Evolutionary conservation across 2,113 vertebrate genomes (phyloP), one percentile per base, ranked within the genome.

Genomic region (Poeciliopsis turrubarensis): DNA sequence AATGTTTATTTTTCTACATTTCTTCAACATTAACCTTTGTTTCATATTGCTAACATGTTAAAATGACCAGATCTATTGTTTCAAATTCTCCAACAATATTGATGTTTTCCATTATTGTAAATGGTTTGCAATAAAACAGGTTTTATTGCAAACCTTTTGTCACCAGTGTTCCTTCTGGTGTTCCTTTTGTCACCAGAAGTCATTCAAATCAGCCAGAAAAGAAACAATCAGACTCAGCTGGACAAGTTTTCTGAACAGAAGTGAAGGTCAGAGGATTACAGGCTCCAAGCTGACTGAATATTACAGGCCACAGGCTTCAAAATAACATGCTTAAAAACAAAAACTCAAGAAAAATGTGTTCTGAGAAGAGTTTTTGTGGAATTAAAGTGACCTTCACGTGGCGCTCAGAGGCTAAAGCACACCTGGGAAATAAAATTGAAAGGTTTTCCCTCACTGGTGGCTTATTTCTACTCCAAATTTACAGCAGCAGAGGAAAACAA

Each of bases 61-160:
- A 34, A 34, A 34, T 34, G 1, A 8, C 7, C 7, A 9, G 32
- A 9, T 34, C 7, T 34, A 8, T 34, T 34, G 32, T 34, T 34
- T 34, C 32, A 34, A 34, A 34, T 34, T 34, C 8, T 34, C 32
- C 32, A 8, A 34, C 32, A 34, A 34, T 34, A 2, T 9, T 34
- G 32, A 34, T 34, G 29, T 1, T 34, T 34, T 34, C 32, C 32
- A 34, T 34, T 34, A 34, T 34, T 75, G 34, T 72, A 3, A 77
- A 68, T 65, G 64, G 29, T 75, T 31, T 65, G 32, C 60, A 68
- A 82, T 84, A 74, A 90, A 90, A 80, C 68, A 0, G 17, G 80
- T 73, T 60, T n/a, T n/a, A n/a, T n/a, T n/a, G n/a, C n/a, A n/a
- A n/a, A n/a, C 13, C 63, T 14, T 7, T 44, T 73, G 73, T 65